phyloP scores from a whole-genome alignment of 2,113 vertebrate species.

The Melanostigma gelatinosum region DNA sequence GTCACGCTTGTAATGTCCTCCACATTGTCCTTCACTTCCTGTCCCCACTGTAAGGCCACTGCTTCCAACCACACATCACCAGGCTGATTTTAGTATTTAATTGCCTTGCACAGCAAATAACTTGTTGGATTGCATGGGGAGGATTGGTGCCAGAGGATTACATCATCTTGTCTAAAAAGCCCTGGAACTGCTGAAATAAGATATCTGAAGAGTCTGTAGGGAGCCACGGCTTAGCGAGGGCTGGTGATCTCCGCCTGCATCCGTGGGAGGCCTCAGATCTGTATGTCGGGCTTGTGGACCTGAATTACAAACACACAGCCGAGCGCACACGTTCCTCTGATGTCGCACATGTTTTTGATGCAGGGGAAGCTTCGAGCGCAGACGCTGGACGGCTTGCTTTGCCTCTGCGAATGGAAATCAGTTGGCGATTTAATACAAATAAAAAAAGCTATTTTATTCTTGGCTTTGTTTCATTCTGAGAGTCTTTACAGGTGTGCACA shows the following conservation, averaged over 20 bases:
- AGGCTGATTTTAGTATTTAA: conserved; percentile 9
- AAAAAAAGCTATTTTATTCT: conserved; percentile 6
- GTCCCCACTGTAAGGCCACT: background rate
- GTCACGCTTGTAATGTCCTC: conserved; percentile 17
- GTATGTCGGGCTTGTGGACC: conserved; percentile 57
- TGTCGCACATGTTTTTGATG: conserved; percentile 22
- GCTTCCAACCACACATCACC: conserved; percentile 11
- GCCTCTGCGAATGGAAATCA: background rate
- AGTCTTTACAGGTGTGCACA: conserved; percentile 23
- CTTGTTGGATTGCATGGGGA: conserved; percentile 21
- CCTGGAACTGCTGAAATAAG: conserved; percentile 64
- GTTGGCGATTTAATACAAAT: background rate
- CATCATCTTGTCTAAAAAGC: conserved; percentile 49
- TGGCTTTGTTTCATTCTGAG: conserved; percentile 12
- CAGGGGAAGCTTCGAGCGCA: conserved; percentile 34
- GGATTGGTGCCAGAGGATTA: conserved; percentile 49
- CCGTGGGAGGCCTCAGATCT: conserved; percentile 74
- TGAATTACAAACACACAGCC: conserved; percentile 67
- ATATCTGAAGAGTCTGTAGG: conserved; percentile 58
- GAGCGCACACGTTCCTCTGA: conserved; percentile 29
- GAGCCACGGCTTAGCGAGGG: conserved; percentile 54
- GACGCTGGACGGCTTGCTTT: background rate
- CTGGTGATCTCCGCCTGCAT: conserved; percentile 65
- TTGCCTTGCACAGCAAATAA: conserved; percentile 14
- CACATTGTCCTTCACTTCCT: conserved; percentile 35